Base-by-base conservation (phyloP, 2,888 invertebrate species). In the Drosophila diplacantha region DNA sequence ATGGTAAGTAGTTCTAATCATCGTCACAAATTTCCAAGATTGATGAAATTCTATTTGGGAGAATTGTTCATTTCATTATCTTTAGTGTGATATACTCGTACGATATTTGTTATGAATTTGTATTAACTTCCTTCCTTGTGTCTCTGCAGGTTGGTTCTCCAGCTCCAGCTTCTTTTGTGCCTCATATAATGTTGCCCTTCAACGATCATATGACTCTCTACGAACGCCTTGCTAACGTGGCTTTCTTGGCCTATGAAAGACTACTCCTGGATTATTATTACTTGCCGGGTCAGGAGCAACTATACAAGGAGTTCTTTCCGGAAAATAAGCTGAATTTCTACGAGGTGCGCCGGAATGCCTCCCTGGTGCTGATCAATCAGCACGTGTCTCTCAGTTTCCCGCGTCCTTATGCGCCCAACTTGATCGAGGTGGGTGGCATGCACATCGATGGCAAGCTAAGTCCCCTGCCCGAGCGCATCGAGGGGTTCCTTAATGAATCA, bases 391-490 rank as follows among this genome's bases (percentile, higher is more conserved):
- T 87, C 3, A 81, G 84, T 31, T 84, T 75, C 52, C 79, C 87
- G 0, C 83, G 86, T 0, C 87, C 88, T 0, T 85, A 87, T 65
- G 69, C 86, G 24, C 86, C 87, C 2, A 88, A 87, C 64, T 86
- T 88, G 83, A 80, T 88, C 3, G 87, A 88, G 41, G 85, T 88
- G 3, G 87, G 87, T 1, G 88, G 87, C 4, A 70, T 88, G 62
- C 87, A 88, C 44, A 79, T 88, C 9, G 75, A 86, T 31, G 78
- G 80, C 3, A 73, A 74, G 20, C 56, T 71, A 1, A 73, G 72
- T 2, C 82, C 85, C 2, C 51, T 88, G 22, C 87, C 88, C 1
- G 57, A 53, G 32, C 83, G 86, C 46, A 81, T 89, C 11, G 79
- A 88, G 52, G 73, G 73, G 44, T 89, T 88, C 54, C 67, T 90